phyloP scores from a whole-genome alignment of 2,888 invertebrate species.

The Acleris holmiana region DNA sequence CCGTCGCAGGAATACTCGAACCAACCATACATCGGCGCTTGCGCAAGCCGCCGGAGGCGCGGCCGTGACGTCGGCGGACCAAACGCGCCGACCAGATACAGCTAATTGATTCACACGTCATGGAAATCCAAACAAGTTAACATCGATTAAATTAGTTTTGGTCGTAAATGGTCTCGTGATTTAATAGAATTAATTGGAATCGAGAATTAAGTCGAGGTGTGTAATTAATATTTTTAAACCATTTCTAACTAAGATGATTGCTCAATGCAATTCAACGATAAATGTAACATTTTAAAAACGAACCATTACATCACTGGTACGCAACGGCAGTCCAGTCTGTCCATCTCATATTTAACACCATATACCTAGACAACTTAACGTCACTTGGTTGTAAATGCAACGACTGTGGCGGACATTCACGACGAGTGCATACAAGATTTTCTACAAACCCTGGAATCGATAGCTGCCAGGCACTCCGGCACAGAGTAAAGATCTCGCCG shows the following conservation, averaged over 20 bases:
- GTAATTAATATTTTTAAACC: no score
- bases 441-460: conserved; percentile 84
- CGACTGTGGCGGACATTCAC: no score
- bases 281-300: no score
- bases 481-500: conserved; percentile 67
- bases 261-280: no score
- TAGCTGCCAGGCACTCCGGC: conserved; percentile 84
- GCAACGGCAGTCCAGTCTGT: no score
- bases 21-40: conserved; percentile 4
- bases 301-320: no score
- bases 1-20: not conserved
- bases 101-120: conserved; percentile 23
- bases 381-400: no score
- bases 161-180: conserved; percentile 19
- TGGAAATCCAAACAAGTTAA: conserved; percentile 21
- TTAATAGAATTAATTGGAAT: conserved; percentile 11
- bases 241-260: no score
- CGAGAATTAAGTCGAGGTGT: conserved; percentile 5
- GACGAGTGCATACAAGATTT: not conserved
- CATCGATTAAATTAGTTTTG: conserved; percentile 20
- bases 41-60: conserved; percentile 30
- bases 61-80: conserved; percentile 30
- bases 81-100: conserved; percentile 3
- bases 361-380: no score
- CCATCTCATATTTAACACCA: no score